Percentiles rank a stretch among this genome's conserved stretches.
These are phyloP conservation scores for Melanchra persicariae DNA, from an alignment of 2,888 invertebrate genomes.

Conservation along the genomic window DNA sequence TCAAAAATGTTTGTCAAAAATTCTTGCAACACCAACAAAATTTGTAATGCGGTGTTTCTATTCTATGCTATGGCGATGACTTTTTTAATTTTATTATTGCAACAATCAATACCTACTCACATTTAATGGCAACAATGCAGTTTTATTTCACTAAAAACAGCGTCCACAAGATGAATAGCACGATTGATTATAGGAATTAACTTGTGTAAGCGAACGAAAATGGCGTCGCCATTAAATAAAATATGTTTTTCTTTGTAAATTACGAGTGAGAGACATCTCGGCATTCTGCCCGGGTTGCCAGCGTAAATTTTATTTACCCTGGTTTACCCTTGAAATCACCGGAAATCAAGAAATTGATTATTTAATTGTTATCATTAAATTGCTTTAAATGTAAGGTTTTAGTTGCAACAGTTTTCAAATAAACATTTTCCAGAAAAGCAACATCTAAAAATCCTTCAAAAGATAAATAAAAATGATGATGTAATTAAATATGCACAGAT, in stretches of 20 bases:
- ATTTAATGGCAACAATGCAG: constrained; percentile 85
- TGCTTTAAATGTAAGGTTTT: not conserved
- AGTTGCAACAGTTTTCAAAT: not conserved
- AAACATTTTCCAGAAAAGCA: not conserved
- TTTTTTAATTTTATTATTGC: constrained; percentile 85
- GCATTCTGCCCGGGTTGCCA: constrained; percentile 57
- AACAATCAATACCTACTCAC: constrained; percentile 87
- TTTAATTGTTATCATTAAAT: not conserved
- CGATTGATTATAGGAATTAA: not conserved
- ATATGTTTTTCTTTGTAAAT: constrained; percentile 58
- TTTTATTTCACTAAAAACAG: constrained; percentile 42
- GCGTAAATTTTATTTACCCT: constrained; percentile 41
- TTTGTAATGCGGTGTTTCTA: constrained; percentile 84
- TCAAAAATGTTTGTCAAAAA: constrained; percentile 59
- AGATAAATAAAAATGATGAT: too few species aligned
- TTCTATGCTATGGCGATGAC: constrained; percentile 82
- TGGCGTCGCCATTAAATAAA: constrained; percentile 56
- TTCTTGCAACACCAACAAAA: constrained; percentile 85
- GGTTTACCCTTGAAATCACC: constrained; percentile 19
- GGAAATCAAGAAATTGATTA: constrained; percentile 7
- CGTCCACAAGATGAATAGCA: constrained; percentile 19
- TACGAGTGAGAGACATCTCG: constrained; percentile 50
- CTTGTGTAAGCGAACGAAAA: constrained; percentile 26
- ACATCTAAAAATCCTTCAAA: not conserved
- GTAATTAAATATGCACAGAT: too few species aligned